A percentile compares a stretch with the other conserved stretches of the same genome.
phyloP scores from a whole-genome alignment of 2,888 invertebrate genomes.

The Tetheella fluctuosa region DNA sequence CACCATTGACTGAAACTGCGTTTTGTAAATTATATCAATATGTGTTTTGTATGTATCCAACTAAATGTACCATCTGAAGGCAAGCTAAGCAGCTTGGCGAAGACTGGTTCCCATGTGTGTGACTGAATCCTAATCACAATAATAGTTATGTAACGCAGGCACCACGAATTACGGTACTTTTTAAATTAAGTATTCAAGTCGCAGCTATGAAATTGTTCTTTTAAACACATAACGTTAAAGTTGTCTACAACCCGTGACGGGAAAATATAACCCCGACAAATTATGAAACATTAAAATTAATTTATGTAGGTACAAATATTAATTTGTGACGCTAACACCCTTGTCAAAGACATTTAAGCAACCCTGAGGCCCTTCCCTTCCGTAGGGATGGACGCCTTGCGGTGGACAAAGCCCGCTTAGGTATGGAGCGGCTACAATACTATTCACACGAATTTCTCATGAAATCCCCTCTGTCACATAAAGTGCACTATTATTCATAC shows the following conservation, averaged over 20 bases:
- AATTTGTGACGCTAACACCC: slow-evolving; percentile 58
- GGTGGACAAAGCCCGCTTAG: slow-evolving; percentile 60
- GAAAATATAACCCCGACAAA: slow-evolving; percentile 21
- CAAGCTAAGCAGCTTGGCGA: too few species aligned
- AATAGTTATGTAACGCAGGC: too few species aligned
- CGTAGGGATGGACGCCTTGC: slow-evolving; percentile 50
- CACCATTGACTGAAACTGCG: not conserved
- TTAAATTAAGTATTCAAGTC: too few species aligned
- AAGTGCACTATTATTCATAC: slow-evolving; percentile 75
- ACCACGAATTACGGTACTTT: too few species aligned
- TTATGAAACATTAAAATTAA: slow-evolving; percentile 42
- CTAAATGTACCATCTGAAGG: too few species aligned
- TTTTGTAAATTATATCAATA: not conserved
- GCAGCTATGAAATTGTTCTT: too few species aligned
- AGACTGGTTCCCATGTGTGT: too few species aligned
- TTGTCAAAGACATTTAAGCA: slow-evolving; percentile 51
- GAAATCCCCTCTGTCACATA: slow-evolving; percentile 68
- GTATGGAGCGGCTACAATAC: slow-evolving; percentile 41
- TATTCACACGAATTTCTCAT: slow-evolving; percentile 66
- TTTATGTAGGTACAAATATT: slow-evolving; percentile 51
- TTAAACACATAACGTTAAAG: too few species aligned
- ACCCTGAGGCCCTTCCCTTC: slow-evolving; percentile 36
- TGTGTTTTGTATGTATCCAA: too few species aligned
- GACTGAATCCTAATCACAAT: too few species aligned
- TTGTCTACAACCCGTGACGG: too few species aligned